These are phyloP conservation scores for Hermaeophaga mercurialis DNA, from an alignment of 2,888 invertebrate species.

Conservation along the genomic window DNA sequence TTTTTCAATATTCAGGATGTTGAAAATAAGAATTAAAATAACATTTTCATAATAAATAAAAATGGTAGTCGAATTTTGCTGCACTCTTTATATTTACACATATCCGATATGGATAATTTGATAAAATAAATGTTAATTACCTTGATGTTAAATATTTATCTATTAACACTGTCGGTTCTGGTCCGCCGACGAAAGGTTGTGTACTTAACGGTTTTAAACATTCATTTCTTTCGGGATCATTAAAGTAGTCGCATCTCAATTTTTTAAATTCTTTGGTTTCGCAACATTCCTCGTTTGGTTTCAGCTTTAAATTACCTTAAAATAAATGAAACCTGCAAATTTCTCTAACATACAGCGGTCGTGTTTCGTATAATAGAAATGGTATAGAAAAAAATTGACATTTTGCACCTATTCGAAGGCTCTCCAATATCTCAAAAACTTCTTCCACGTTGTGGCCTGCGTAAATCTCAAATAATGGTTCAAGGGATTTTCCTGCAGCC, in stretches of 20 bases:
- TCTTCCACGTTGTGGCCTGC: constrained; percentile 77
- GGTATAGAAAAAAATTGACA: too few relatives aligned
- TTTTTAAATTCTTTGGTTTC: constrained; percentile 66
- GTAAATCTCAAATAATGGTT: constrained; percentile 91
- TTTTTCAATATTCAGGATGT: too few relatives aligned
- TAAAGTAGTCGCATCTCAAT: constrained; percentile 57
- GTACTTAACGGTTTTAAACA: background rate
- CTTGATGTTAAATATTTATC: background rate
- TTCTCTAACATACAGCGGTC: background rate
- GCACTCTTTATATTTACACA: too few relatives aligned
- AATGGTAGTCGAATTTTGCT: too few relatives aligned
- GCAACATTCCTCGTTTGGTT: background rate
- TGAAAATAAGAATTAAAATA: too few relatives aligned
- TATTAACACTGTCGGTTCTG: background rate
- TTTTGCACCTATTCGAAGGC: constrained; percentile 82
- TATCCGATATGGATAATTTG: too few relatives aligned
- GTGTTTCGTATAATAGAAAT: background rate
- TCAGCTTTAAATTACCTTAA: constrained; percentile 69
- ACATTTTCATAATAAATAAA: too few relatives aligned
- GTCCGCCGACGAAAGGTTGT: background rate
- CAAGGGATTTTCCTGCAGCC: constrained; percentile 86
- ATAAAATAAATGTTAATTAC: background rate
- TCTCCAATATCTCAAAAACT: constrained; percentile 78
- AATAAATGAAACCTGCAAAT: constrained; percentile 10
- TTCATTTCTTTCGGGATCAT: background rate